Percentiles rank a stretch among this genome's conserved stretches.
phyloP scores from a whole-genome alignment of 92 coral and sea anemone genomes.

The Isaurus tuberculatus region DNA sequence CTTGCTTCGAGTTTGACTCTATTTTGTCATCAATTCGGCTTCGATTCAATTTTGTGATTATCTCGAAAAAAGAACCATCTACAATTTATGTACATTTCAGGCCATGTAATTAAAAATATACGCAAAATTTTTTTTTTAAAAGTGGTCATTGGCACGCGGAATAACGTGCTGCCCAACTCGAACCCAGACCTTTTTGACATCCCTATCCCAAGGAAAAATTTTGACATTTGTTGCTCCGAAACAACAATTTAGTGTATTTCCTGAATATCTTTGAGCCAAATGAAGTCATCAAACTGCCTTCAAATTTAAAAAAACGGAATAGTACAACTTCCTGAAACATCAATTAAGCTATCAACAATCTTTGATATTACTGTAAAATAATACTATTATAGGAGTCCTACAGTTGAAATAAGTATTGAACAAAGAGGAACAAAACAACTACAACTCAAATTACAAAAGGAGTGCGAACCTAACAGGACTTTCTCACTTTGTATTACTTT shows the following conservation, averaged over 20 bases:
- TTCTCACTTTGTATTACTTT: constrained; percentile 24
- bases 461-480: constrained; percentile 1
- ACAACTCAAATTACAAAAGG: constrained; percentile 4
- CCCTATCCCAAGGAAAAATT: constrained; percentile 2
- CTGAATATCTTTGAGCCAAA: constrained; percentile 23
- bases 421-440: constrained; percentile 17
- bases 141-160: not conserved
- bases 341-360: constrained; percentile 31
- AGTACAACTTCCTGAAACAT: constrained; percentile 23
- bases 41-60: not conserved
- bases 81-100: not conserved
- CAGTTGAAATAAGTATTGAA: constrained; percentile 14
- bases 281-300: constrained; percentile 9
- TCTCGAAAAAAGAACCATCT: not conserved
- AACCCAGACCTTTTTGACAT: constrained; percentile 20
- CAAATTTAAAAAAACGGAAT: constrained; percentile 4
- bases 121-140: not conserved
- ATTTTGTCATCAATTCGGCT: not conserved
- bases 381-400: constrained; percentile 21
- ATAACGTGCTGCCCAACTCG: constrained; percentile 4
- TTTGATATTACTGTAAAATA: constrained; percentile 22
- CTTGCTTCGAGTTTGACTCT: constrained; percentile 5
- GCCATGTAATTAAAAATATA: not conserved
- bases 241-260: constrained; percentile 32
- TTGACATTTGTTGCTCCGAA: constrained; percentile 15